Base-by-base conservation (phyloP, 2,888 invertebrate species). In the Drosophila bunnanda region DNA sequence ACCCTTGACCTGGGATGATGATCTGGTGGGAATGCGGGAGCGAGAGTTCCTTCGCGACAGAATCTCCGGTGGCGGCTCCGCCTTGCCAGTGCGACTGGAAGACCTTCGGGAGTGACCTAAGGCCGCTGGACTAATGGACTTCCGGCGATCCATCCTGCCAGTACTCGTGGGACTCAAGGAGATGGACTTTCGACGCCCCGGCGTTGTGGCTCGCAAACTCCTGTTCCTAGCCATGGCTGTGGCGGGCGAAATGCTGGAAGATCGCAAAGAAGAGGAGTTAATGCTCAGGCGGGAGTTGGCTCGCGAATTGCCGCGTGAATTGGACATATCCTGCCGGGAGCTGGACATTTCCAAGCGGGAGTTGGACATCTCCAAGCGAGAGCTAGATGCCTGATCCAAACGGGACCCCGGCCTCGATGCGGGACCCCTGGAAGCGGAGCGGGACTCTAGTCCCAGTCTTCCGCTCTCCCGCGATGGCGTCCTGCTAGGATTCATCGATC, bases 21-120 rank as follows among this genome's bases (percentile, higher is more conserved):
- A 66, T 13, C 87, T 81, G 12, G 78, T 88, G 1, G 91, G 91
- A 75, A 91, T 91, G 3, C 80, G 90, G 2, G 91, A 91, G 13
- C 77, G 84, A 0, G 90, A 89, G 36, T 66, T 75, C 10, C 83
- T 77, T 0, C 81, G 73, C 7, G 79, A 62, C 7, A 75, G 36
- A 2, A 39, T 46, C 12, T 53, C 44, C 36, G 43, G 39, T 0
- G 32, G 28, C 0, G 32, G 17, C n/a, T 48, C 46, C 4, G 50
- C n/a, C 20, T 56, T 55, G 17, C 76, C 71, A 34, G 50, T 22
- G 17, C 71, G 68, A 32, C 36, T 61, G 10, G 62, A 46, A 7
- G 58, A 43, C 7, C 60, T 32, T 9, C 28, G 59, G 56, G 0
- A 48, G 58, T 32, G 50, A 2, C 17, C 73, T 12, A 75, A 76